A percentile compares a stretch with the other conserved stretches of the same genome.
Evolutionary conservation across 2,888 invertebrate species (phyloP).

Genomic region (Lacanobia wlatinum): DNA sequence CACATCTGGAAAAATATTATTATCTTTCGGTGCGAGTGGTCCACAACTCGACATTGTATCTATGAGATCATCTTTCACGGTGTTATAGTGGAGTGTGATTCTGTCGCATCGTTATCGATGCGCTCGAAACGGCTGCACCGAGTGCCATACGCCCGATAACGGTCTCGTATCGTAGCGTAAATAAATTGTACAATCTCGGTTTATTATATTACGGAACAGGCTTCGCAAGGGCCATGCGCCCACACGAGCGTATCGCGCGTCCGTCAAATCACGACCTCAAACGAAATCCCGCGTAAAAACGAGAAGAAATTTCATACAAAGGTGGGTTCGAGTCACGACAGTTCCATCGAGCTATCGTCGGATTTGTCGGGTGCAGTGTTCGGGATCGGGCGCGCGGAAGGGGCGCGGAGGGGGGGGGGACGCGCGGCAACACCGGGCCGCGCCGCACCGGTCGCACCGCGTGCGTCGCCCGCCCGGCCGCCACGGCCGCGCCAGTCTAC

Average conservation of each 20-base stretch:
- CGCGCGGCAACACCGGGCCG: constrained; percentile 72
- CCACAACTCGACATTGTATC: constrained; percentile 40
- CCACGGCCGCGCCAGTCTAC: constrained; percentile 73
- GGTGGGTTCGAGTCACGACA: constrained; percentile 81
- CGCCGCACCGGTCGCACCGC: constrained; percentile 65
- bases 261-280: constrained; percentile 79
- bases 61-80: constrained; percentile 63
- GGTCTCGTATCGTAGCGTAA: constrained; percentile 77
- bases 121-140: constrained; percentile 74
- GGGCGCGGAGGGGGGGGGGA: constrained; percentile 67
- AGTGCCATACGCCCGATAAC: constrained; percentile 82
- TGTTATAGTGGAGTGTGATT: constrained; percentile 48
- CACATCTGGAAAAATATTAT: constrained; percentile 59
- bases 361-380: constrained; percentile 82
- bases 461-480: constrained; percentile 58
- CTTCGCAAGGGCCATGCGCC: constrained; percentile 74
- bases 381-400: constrained; percentile 71
- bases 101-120: constrained; percentile 79
- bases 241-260: constrained; percentile 73
- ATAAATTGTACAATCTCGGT: constrained; percentile 80
- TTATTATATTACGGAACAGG: constrained; percentile 79
- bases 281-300: constrained; percentile 77
- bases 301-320: constrained; percentile 82
- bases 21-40: constrained; percentile 36
- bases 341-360: constrained; percentile 78